phyloP scores from a whole-genome alignment of 1,140 invertebrate species.

The Phortica variegata region DNA sequence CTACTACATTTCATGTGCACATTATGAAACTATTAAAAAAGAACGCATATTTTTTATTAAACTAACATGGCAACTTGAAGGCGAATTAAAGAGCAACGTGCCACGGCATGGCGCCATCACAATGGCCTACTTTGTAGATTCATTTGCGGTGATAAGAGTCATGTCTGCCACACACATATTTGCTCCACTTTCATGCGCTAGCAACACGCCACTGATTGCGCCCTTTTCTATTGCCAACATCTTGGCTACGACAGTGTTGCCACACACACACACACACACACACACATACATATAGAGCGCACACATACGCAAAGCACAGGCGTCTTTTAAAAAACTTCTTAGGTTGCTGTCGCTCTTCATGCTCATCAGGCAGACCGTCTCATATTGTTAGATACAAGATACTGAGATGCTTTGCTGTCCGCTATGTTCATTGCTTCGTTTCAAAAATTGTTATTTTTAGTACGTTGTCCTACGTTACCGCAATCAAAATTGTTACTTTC shows the following conservation, averaged over 20 bases:
- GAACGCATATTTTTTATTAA: too few relatives aligned
- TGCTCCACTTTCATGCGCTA: too few relatives aligned
- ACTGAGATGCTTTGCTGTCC: background rate
- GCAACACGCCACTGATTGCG: too few relatives aligned
- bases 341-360: background rate
- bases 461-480: constrained; percentile 34
- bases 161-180: constrained; percentile 6
- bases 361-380: background rate
- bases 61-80: too few relatives aligned
- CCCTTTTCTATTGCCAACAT: too few relatives aligned
- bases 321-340: constrained; percentile 30
- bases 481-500: constrained; percentile 55
- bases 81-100: background rate
- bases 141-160: constrained; percentile 36
- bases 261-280: background rate
- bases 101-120: too few relatives aligned
- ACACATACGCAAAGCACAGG: too few relatives aligned
- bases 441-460: constrained; percentile 24
- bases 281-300: background rate
- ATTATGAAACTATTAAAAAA: background rate
- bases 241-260: constrained; percentile 10
- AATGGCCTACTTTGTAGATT: constrained; percentile 40
- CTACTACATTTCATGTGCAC: constrained; percentile 6
- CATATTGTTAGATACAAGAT: background rate
- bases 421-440: constrained; percentile 34